Evolutionary conservation across 1,140 invertebrate genomes (phyloP), one percentile per base, ranked within the genome.

Genomic region (Carposina sasakii): DNA sequence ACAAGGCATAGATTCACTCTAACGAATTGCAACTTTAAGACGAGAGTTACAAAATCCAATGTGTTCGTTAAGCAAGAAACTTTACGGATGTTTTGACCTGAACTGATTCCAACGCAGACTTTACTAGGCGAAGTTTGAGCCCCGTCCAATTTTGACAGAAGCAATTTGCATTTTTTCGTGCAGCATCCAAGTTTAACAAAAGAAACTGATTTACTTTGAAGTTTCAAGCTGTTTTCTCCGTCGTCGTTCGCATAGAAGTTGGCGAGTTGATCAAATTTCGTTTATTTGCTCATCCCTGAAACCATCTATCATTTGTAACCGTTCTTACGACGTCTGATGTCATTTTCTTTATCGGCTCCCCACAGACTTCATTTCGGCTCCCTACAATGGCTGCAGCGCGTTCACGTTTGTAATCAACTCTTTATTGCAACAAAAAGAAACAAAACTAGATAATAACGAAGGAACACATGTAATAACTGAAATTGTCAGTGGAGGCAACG

Each of bases 371-470:
- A 66, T 67, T 74, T 57, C 47, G 54, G 52, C 51, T 52, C 40
- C 52, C 56, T 40, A 61, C 67, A 68, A 75, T 72, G 67, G 56
- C 36, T 54, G 48, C 59, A 6, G 21, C 52, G 61, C 50, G 62
- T 64, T 59, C 31, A 24, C 48, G 54, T 49, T n/a, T 47, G 57
- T 71, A 81, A 82, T 82, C 76, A 77, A 76, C 68, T 63, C 65
- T 71, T 75, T 79, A 78, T 77, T 75, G 59, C 66, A 42, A 50
- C 60, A 54, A 70, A 78, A 74, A 73, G 64, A 76, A 76, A 76
- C 63, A 57, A 57, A 57, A 61, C 59, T 58, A 63, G 61, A 72
- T 75, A 78, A 81, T 82, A 79, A 68, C 71, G 60, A 46, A 59
- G 58, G 46, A 67, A 75, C 63, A 73, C 60, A 63, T 67, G 75